Percentiles rank a stretch among this genome's conserved stretches.
phyloP scores from a whole-genome alignment of 2,888 invertebrate species.

The Drosophila rubida region DNA sequence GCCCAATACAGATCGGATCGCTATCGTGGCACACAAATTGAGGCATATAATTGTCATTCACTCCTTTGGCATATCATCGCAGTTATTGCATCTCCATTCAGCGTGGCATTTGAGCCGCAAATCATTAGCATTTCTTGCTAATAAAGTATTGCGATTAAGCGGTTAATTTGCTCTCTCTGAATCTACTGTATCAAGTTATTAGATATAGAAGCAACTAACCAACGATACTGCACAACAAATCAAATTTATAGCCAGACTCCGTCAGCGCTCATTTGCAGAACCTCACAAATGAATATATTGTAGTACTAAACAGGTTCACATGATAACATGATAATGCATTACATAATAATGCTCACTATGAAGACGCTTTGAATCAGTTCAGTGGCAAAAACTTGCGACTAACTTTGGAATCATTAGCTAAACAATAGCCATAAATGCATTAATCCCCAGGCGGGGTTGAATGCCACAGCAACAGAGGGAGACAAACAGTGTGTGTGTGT shows the following conservation, averaged over 20 bases:
- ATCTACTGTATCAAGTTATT: background rate
- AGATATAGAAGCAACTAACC: too few relatives aligned
- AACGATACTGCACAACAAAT: too few relatives aligned
- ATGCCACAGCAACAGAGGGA: background rate
- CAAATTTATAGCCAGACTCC: too few relatives aligned
- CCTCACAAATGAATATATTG: too few relatives aligned
- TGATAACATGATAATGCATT: too few relatives aligned
- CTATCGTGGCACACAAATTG: constrained; percentile 8
- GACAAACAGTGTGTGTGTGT: background rate
- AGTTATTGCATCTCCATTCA: background rate
- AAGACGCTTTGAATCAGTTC: background rate
- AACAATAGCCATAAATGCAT: constrained; percentile 11
- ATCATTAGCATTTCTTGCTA: too few relatives aligned
- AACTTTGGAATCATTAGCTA: constrained; percentile 20
- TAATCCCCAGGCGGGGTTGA: background rate
- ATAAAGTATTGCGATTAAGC: background rate
- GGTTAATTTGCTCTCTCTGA: background rate
- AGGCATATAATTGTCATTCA: constrained; percentile 9
- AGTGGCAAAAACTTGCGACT: background rate
- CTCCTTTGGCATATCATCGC: constrained; percentile 8
- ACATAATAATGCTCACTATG: too few relatives aligned
- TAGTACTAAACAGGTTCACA: too few relatives aligned
- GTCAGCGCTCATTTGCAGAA: too few relatives aligned
- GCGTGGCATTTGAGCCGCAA: too few relatives aligned
- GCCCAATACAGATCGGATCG: background rate